Percentiles rank a stretch among this genome's conserved stretches.
Evolutionary conservation across 1,140 invertebrate genomes (phyloP).

Genomic region (Acromyrmex heyeri): DNA sequence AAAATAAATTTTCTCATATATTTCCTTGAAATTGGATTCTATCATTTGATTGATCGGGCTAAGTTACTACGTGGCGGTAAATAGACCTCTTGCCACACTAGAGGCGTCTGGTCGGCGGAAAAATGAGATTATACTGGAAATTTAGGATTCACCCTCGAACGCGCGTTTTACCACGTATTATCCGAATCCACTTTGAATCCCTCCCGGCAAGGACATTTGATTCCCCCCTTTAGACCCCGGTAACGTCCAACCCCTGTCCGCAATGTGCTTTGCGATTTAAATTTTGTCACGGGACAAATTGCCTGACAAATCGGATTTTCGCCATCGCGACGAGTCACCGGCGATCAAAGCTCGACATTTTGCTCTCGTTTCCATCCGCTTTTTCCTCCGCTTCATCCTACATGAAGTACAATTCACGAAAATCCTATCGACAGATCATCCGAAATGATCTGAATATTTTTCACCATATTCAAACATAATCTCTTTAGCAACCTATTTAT

Average conservation of each 20-base stretch:
- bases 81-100: constrained; percentile 58
- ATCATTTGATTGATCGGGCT: constrained; percentile 21
- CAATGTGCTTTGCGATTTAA: constrained; percentile 85
- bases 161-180: constrained; percentile 82
- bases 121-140: constrained; percentile 84
- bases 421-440: constrained; percentile 63
- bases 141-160: constrained; percentile 85
- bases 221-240: constrained; percentile 18
- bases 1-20: neutral
- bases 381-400: constrained; percentile 42
- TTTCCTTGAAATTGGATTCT: neutral
- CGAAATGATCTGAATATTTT: constrained; percentile 54
- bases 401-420: constrained; percentile 52
- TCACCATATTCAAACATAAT: constrained; percentile 9
- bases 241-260: constrained; percentile 35
- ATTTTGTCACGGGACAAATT: constrained; percentile 86
- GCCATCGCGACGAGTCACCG: constrained; percentile 66
- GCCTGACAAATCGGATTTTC: constrained; percentile 84
- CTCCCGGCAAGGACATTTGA: constrained; percentile 80
- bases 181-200: constrained; percentile 83
- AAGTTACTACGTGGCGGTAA: constrained; percentile 17
- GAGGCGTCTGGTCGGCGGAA: constrained; percentile 71
- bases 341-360: constrained; percentile 63
- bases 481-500: constrained; percentile 13
- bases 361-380: constrained; percentile 30